Conservation (phyloP, 2,888 invertebrate species). For the Drosophila infuscata region DNA sequence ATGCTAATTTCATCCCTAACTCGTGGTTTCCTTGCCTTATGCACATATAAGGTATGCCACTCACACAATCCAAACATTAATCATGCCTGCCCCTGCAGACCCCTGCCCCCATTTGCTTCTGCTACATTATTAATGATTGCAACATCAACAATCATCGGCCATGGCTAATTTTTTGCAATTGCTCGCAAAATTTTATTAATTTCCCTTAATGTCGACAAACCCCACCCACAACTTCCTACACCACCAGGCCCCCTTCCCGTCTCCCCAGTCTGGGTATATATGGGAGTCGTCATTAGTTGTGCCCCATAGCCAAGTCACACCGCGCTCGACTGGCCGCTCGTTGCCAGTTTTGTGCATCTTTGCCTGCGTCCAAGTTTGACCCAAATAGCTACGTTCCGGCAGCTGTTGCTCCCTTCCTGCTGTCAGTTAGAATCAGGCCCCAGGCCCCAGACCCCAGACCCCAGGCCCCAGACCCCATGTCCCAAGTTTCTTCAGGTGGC, state of each 20-base stretch:
- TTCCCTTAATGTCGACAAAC: constrained; percentile 22
- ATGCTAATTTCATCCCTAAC: constrained; percentile 10
- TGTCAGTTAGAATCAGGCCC: constrained; percentile 21
- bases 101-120: neutral
- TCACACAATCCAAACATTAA: constrained; percentile 63
- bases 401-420: constrained; percentile 57
- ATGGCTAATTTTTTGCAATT: constrained; percentile 70
- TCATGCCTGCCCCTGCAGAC: constrained; percentile 43
- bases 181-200: constrained; percentile 68
- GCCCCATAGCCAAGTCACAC: constrained; percentile 51
- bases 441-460: too few relatives aligned
- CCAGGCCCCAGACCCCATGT: neutral
- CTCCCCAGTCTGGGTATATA: neutral
- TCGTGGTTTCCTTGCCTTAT: constrained; percentile 39
- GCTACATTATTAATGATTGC: constrained; percentile 60
- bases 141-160: constrained; percentile 67
- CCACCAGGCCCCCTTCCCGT: too few relatives aligned
- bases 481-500: constrained; percentile 65
- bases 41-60: constrained; percentile 50
- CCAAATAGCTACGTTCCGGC: constrained; percentile 53
- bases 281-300: constrained; percentile 34
- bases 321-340: constrained; percentile 55
- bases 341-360: constrained; percentile 42
- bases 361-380: constrained; percentile 45
- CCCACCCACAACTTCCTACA: neutral